Evolutionary conservation across 2,113 vertebrate species (phyloP).

Genomic region (Bettongia penicillata): DNA sequence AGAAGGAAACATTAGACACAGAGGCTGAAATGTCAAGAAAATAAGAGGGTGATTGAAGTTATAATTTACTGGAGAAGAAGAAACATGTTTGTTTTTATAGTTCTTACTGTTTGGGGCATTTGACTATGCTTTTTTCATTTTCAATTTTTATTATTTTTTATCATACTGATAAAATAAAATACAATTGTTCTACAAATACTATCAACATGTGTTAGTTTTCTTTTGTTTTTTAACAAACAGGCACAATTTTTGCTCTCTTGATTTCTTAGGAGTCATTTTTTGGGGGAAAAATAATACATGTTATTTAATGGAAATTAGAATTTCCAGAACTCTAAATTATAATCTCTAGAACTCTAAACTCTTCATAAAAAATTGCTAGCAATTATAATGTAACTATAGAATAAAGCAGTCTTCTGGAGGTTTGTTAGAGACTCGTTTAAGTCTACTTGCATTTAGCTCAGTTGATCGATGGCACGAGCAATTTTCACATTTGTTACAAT

Average conservation of each 20-base stretch:
- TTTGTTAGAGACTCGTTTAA: constrained; percentile 74
- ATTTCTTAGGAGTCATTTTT: constrained; percentile 54
- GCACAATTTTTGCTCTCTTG: constrained; percentile 36
- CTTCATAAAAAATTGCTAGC: constrained; percentile 56
- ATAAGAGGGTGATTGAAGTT: too few species aligned
- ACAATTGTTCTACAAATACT: not conserved
- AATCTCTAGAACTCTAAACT: constrained; percentile 38
- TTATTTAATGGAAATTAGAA: not conserved
- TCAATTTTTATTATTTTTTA: constrained; percentile 56
- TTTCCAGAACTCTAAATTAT: constrained; percentile 23
- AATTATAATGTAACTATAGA: constrained; percentile 46
- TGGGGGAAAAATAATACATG: constrained; percentile 61
- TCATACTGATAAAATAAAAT: constrained; percentile 44
- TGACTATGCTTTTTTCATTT: not conserved
- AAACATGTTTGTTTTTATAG: too few species aligned
- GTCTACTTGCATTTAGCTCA: constrained; percentile 70
- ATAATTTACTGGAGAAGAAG: too few species aligned
- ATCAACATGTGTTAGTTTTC: too few species aligned
- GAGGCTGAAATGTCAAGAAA: too few species aligned
- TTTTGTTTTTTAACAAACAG: not conserved
- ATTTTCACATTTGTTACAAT: constrained; percentile 77
- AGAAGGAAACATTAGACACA: too few species aligned
- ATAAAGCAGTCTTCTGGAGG: constrained; percentile 52
- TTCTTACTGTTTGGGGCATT: not conserved
- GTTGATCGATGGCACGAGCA: constrained; percentile 72